These are phyloP conservation scores for Oreochromis niloticus DNA, from an alignment of 2,113 vertebrate species.

Conservation along the genomic window DNA sequence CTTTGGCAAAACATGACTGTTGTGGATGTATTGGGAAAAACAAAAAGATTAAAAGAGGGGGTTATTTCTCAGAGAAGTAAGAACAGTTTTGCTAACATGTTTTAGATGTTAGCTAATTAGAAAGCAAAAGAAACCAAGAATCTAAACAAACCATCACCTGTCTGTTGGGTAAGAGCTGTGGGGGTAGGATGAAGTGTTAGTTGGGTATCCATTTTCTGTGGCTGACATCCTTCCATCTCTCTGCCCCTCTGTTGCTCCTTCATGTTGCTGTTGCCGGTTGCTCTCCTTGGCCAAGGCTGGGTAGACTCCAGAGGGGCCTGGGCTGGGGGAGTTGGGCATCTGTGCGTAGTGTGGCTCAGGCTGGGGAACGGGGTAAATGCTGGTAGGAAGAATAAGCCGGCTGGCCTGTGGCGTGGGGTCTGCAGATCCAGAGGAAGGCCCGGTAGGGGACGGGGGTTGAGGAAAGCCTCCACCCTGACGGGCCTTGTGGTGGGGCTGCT, in stretches of 20 bases:
- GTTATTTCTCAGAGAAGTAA: not conserved
- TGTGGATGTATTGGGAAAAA: not conserved
- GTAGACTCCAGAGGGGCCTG: slow-evolving; percentile 68
- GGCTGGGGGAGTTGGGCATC: slow-evolving; percentile 66
- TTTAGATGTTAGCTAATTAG: not conserved
- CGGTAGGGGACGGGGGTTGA: slow-evolving; percentile 52
- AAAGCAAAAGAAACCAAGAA: not conserved
- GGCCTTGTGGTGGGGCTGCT: slow-evolving; percentile 85
- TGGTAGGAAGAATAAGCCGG: slow-evolving; percentile 77
- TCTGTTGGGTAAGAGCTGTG: slow-evolving; percentile 7
- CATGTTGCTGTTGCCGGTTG: slow-evolving; percentile 22
- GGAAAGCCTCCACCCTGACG: slow-evolving; percentile 72
- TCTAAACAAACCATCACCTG: slow-evolving; percentile 33
- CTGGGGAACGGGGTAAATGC: slow-evolving; percentile 80
- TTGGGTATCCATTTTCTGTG: slow-evolving; percentile 81
- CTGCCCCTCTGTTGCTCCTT: not conserved
- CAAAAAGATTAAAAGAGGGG: not conserved
- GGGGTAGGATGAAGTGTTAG: slow-evolving; percentile 13
- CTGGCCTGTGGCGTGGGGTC: slow-evolving; percentile 67
- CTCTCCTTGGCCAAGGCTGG: slow-evolving; percentile 84
- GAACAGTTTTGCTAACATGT: not conserved
- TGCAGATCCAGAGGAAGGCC: slow-evolving; percentile 45
- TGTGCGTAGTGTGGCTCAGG: slow-evolving; percentile 86
- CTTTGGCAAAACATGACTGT: not conserved
- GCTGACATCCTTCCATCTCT: not conserved